Conservation (phyloP, 2,113 vertebrate genomes). For the Oncorhynchus kisutch region DNA sequence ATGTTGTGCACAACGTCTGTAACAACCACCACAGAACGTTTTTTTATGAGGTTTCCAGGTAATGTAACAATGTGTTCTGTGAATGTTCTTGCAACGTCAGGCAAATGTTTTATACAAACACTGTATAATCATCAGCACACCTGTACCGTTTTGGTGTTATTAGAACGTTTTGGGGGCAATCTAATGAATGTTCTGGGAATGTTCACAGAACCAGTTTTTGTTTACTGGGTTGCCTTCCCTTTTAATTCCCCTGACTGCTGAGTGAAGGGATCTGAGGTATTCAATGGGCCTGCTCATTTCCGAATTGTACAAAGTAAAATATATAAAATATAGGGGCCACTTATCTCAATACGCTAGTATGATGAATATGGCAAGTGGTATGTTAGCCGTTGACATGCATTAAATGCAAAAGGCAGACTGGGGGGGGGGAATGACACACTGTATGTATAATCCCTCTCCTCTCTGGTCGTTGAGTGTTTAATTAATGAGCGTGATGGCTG, state of each 20-base stretch:
- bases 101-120: too few relatives aligned
- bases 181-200: too few relatives aligned
- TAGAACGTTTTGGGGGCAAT: too few relatives aligned
- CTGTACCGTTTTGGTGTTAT: too few relatives aligned
- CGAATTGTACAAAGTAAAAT: constrained; percentile 24
- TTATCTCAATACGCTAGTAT: constrained; percentile 24
- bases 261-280: constrained; percentile 53
- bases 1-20: too few relatives aligned
- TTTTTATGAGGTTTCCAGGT: too few relatives aligned
- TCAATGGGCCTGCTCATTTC: constrained; percentile 26
- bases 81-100: too few relatives aligned
- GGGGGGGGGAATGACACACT: constrained; percentile 17
- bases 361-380: constrained; percentile 18
- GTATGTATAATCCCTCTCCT: constrained; percentile 41
- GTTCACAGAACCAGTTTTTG: too few relatives aligned
- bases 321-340: constrained; percentile 34
- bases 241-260: constrained; percentile 55
- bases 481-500: constrained; percentile 61
- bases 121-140: too few relatives aligned
- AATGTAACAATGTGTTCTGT: too few relatives aligned
- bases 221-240: constrained; percentile 36
- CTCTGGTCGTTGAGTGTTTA: constrained; percentile 62
- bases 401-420: constrained; percentile 7
- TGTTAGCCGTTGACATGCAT: constrained; percentile 6
- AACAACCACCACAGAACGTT: too few relatives aligned